A percentile compares a stretch with the other conserved stretches of the same genome.
Evolutionary conservation across 35 echinoderm and acorn worm species (phyloP).

Genomic region (Holothuria glaberrima): DNA sequence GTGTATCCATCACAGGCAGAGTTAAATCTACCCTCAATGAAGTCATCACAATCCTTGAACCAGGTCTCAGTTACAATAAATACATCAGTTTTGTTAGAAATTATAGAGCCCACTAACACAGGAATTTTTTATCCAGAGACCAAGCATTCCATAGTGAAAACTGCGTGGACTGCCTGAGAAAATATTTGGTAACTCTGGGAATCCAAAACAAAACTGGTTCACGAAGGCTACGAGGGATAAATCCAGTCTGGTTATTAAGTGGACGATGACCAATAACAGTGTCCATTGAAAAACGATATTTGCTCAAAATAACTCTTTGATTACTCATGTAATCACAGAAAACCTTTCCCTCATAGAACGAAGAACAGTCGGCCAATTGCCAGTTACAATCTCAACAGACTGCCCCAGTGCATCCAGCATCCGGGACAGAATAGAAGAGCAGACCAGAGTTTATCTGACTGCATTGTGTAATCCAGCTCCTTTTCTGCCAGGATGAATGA

Average conservation of each 20-base stretch:
- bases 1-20: conserved; percentile 16
- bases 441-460: not conserved
- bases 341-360: too few species aligned
- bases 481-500: too few species aligned
- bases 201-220: not conserved
- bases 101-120: not conserved
- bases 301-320: too few species aligned
- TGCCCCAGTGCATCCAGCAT: too few species aligned
- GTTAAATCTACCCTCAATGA: conserved; percentile 21
- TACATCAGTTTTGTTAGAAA: conserved; percentile 40
- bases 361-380: too few species aligned
- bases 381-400: too few species aligned
- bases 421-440: not conserved
- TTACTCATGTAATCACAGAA: too few species aligned
- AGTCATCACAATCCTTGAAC: conserved; percentile 23
- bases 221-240: too few species aligned
- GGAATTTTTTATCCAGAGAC: conserved; percentile 15
- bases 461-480: not conserved
- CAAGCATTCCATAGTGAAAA: conserved; percentile 11
- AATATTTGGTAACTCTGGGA: conserved; percentile 10
- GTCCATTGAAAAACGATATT: too few species aligned
- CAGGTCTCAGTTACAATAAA: conserved; percentile 30
- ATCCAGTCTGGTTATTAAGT: too few species aligned
- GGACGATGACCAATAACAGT: too few species aligned
- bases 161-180: not conserved